Conservation (phyloP, 2,797 vertebrate species). For the Melanotaenia boesemani region DNA sequence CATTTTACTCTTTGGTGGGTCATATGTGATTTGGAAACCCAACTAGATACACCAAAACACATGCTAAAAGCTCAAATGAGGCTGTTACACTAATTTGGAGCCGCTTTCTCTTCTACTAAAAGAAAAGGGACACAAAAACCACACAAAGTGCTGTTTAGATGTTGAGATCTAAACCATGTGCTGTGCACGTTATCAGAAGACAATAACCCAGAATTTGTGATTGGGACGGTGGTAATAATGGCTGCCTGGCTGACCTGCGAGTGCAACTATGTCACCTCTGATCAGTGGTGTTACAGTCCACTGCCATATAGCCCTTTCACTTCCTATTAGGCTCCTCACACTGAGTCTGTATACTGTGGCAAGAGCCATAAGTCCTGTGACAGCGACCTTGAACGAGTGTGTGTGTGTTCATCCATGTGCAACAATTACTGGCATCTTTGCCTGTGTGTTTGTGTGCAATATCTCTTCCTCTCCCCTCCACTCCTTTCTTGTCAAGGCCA, state of each 20-base stretch:
- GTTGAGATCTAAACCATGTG: slow-evolving; percentile 32
- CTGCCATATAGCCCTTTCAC: slow-evolving; percentile 74
- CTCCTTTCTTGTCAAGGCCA: slow-evolving; percentile 76
- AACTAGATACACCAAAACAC: not conserved
- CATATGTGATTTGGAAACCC: not conserved
- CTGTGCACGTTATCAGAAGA: slow-evolving; percentile 46
- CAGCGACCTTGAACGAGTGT: slow-evolving; percentile 75
- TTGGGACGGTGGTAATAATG: slow-evolving; percentile 55
- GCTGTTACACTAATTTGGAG: not conserved
- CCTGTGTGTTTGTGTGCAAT: slow-evolving; percentile 45
- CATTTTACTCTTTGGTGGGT: not conserved
- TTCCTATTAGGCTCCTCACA: slow-evolving; percentile 77
- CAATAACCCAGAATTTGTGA: slow-evolving; percentile 73
- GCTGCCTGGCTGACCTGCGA: slow-evolving; percentile 65
- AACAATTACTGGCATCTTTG: slow-evolving; percentile 44
- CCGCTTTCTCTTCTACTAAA: slow-evolving; percentile 6
- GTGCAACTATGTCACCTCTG: slow-evolving; percentile 76
- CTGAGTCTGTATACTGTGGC: slow-evolving; percentile 56
- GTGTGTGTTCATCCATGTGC: slow-evolving; percentile 52
- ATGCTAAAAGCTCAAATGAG: not conserved
- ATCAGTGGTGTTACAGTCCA: slow-evolving; percentile 78
- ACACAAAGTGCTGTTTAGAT: slow-evolving; percentile 32
- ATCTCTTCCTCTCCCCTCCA: slow-evolving; percentile 52
- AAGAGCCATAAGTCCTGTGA: slow-evolving; percentile 78
- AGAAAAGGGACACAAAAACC: slow-evolving; percentile 32